These are phyloP conservation scores for Phylloscopus collybita DNA, from an alignment of 2,797 vertebrate species.

Conservation along the genomic window DNA sequence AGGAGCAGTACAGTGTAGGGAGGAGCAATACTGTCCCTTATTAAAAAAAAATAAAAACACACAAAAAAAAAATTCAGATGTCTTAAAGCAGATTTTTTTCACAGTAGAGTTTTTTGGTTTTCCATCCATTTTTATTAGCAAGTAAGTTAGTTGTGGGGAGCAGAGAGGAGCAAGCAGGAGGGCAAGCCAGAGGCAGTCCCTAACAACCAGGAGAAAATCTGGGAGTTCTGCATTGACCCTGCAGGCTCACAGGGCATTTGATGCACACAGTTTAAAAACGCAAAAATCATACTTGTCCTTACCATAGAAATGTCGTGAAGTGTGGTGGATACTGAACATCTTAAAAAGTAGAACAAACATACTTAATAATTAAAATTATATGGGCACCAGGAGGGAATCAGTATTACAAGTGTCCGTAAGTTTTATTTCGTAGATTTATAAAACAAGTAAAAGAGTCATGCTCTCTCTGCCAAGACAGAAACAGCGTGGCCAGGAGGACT, in stretches of 20 bases:
- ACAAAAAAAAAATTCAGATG: neutral
- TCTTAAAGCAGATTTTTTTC: neutral
- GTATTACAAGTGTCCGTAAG: neutral
- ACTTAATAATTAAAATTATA: neutral
- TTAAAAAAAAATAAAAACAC: neutral
- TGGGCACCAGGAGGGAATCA: neutral
- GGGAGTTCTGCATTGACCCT: neutral
- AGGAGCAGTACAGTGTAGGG: neutral
- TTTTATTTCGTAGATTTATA: neutral
- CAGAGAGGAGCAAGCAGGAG: neutral
- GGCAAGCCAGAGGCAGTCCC: neutral
- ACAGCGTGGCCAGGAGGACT: neutral
- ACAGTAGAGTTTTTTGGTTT: neutral
- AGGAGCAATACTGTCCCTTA: neutral
- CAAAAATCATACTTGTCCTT: neutral
- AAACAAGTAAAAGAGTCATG: neutral
- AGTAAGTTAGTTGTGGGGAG: neutral
- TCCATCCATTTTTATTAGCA: neutral
- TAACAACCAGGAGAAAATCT: neutral
- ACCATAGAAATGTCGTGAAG: neutral
- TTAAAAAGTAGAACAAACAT: neutral
- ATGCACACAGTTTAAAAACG: neutral
- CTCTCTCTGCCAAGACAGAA: accelerated
- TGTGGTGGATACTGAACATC: neutral
- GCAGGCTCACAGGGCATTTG: neutral